Percentiles rank a stretch among this genome's conserved stretches.
Evolutionary conservation across 1,140 invertebrate genomes (phyloP).

Genomic region (Doryteuthis pealeii): DNA sequence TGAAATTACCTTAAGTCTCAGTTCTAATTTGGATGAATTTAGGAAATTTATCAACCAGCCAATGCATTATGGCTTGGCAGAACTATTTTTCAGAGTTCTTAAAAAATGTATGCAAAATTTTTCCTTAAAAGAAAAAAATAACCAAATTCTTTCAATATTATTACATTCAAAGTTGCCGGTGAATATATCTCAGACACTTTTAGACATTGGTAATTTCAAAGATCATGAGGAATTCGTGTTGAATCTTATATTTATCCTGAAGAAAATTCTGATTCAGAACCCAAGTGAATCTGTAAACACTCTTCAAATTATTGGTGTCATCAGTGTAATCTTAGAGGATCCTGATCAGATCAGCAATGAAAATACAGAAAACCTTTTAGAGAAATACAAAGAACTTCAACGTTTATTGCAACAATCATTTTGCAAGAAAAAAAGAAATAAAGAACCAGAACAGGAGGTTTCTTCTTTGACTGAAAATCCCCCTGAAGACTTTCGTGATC

Average conservation of each 20-base stretch:
- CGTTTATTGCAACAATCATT: not conserved
- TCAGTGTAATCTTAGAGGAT: not conserved
- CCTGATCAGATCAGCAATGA: not conserved
- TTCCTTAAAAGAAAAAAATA: not conserved
- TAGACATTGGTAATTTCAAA: not conserved
- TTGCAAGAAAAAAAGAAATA: too few relatives aligned
- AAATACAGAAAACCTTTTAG: too few relatives aligned
- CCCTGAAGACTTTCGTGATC: constrained; percentile 49
- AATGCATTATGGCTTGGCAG: not conserved
- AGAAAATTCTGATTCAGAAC: not conserved
- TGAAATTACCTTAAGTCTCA: not conserved
- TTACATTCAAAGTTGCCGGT: not conserved
- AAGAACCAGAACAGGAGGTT: not conserved
- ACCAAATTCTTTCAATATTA: not conserved
- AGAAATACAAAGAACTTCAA: not conserved
- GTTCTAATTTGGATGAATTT: not conserved
- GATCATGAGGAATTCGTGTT: not conserved
- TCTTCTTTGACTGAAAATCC: constrained; percentile 28
- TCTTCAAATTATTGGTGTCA: not conserved
- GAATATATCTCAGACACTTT: not conserved
- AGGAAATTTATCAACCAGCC: not conserved
- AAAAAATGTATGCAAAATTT: not conserved
- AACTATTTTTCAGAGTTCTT: not conserved
- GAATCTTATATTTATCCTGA: too few relatives aligned
- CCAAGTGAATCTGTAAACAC: not conserved